These are phyloP conservation scores for Allacma fusca DNA, from an alignment of 2,888 invertebrate species.

Conservation along the genomic window DNA sequence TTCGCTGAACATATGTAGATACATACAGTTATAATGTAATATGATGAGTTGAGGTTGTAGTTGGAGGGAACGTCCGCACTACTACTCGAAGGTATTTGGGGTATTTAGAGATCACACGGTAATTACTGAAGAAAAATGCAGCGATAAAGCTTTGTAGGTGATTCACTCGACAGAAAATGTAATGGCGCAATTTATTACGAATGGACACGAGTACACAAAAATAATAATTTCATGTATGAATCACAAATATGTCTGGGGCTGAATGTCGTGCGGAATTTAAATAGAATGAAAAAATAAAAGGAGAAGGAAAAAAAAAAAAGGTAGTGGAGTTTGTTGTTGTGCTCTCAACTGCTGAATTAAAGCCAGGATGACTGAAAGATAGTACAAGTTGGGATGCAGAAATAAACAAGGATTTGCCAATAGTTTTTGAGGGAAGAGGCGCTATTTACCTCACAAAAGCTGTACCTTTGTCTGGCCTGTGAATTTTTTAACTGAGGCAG, in stretches of 20 bases:
- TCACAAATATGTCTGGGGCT: neutral
- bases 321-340: neutral
- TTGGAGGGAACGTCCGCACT: neutral
- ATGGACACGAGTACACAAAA: slow-evolving; percentile 1
- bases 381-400: neutral
- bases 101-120: neutral
- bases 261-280: no score
- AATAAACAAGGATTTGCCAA: slow-evolving; percentile 8
- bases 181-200: slow-evolving; percentile 16
- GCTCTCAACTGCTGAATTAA: slow-evolving; percentile 3
- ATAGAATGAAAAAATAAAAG: no score
- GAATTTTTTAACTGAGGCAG: no score
- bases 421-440: neutral
- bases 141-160: neutral
- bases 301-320: no score
- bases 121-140: slow-evolving; percentile 3
- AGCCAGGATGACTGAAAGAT: slow-evolving; percentile 3
- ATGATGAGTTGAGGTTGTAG: slow-evolving; percentile 2
- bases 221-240: slow-evolving; percentile 2
- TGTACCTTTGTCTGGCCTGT: no score
- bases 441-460: neutral
- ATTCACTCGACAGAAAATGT: neutral
- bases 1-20: no score
- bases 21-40: neutral
- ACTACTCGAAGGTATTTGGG: neutral